Base-by-base conservation (phyloP, 2,797 vertebrate species). In the Acanthis flammea region DNA sequence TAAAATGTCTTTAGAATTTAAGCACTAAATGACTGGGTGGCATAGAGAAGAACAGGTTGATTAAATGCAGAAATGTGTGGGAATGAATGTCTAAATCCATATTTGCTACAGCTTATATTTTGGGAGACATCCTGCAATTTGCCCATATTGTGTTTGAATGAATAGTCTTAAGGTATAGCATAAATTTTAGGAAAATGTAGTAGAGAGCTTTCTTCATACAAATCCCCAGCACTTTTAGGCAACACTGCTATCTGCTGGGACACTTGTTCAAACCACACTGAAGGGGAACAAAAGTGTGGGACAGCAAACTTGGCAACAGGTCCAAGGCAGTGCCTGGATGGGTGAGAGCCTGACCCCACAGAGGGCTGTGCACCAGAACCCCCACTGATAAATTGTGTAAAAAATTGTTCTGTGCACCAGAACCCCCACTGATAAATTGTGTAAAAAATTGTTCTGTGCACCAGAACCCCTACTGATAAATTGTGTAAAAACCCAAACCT, bases 101-200 rank as follows among this genome's bases (percentile, higher is more conserved):
- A 30, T 45, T 76, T 90, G n/a, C 53, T 88, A 47, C 41, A 70
- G 53, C 33, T 88, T 73, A 18, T 70, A 78, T 79, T 95, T 78
- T 73, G 24, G 48, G 66, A 92, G 37, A 86, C 63, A 73, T 88
- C 45, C 65, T 89, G 81, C 63, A 89, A 89, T 94, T 95, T 93
- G 18, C 57, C 42, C 30, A 42, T 75, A 79, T 77, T 92, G 53
- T 94, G 58, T 89, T 85, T 89, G 28, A 90, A 85, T 85, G 71
- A 92, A 76, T 79, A 76, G 48, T 79, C 58, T 81, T 67, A 79
- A 72, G 55, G 42, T 67, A 71, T 10, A 70, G n/a, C 3, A 3
- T 57, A 75, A 74, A 71, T 88, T 88, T 67, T 35, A 76, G 39
- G 14, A 88, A 76, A n/a, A 44, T 31, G 5, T 72, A 68, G 25